These are phyloP conservation scores for Tortricodes alternella DNA, from an alignment of 2,888 invertebrate genomes.

Conservation along the genomic window DNA sequence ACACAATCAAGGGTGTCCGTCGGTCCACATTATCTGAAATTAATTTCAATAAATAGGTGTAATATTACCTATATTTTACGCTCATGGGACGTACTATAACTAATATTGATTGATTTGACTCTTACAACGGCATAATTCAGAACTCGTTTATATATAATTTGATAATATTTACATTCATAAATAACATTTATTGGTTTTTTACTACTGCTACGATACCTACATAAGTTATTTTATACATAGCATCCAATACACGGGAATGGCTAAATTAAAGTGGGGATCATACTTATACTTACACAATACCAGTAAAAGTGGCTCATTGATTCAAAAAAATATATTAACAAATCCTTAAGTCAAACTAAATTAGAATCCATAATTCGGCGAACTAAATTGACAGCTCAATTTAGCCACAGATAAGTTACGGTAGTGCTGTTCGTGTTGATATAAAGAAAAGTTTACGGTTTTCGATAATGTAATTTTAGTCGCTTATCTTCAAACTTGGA, in stretches of 20 bases:
- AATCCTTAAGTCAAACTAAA: too few species aligned
- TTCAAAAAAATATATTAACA: neutral
- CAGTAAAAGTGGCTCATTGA: neutral
- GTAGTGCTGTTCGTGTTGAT: too few species aligned
- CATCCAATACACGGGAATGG: conserved; percentile 36
- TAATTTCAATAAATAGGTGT: too few species aligned
- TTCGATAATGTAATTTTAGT: too few species aligned
- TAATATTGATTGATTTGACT: neutral
- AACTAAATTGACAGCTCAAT: too few species aligned
- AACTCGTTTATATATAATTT: conserved; percentile 41
- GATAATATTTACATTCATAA: conserved; percentile 39
- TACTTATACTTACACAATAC: neutral
- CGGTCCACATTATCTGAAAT: too few species aligned
- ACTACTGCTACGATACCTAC: conserved; percentile 32
- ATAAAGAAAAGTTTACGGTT: too few species aligned
- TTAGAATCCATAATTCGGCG: too few species aligned
- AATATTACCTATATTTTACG: neutral
- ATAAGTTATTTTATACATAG: conserved; percentile 36
- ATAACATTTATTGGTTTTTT: conserved; percentile 34
- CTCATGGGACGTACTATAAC: neutral
- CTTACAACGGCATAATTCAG: conserved; percentile 44
- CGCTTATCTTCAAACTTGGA: too few species aligned
- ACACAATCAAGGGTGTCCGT: too few species aligned
- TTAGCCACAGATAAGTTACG: too few species aligned
- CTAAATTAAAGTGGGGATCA: conserved; percentile 27